Base-by-base conservation (phyloP, 2,888 invertebrate genomes). In the Myopa tessellatipennis region DNA sequence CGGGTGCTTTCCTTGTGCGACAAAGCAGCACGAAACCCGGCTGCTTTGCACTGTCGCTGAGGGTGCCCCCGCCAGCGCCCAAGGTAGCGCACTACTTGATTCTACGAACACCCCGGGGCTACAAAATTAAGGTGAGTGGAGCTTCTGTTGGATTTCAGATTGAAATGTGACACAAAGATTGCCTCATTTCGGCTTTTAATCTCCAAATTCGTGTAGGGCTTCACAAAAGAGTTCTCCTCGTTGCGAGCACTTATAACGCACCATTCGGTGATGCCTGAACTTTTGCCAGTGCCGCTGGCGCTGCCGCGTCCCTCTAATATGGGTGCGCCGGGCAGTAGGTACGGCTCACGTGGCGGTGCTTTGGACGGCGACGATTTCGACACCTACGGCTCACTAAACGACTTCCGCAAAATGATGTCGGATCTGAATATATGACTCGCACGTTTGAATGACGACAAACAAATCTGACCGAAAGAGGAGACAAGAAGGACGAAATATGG, bases 221-320 rank as follows among this genome's bases (percentile, higher is more conserved):
- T 98, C 90, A 98, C 97, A 82, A 98, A 98, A 90, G 98, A 98
- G 91, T 98, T 98, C 91, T 92, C 94, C 55, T 96, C 95, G 74
- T 91, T 98, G 84, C 94, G 94, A 34, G 95, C 98, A 18, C 92
- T 98, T 84, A 98, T 98, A 89, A 97, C 96, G 79, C 98, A 98
- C 90, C 98, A 98, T 90, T 97, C 98, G 82, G 98, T 98, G 83
- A 98, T 98, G 98, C 96, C 96, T 68, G 98, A 98, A 90, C 92
- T 98, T 86, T 91, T 98, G 85, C 98, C 98, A 1, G 97, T 97
- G 88, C 96, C 98, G 65, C 91, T 98, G 83, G 94, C 95, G 0
- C 90, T 96, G 81, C 94, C 94, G 85, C 91, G 94, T 73, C 94
- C 89, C 38, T 84, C 83, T 0, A 80, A 81, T 68, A 82, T 81